Conservation (phyloP, 2,113 vertebrate genomes). For the Pholis gunnellus region DNA sequence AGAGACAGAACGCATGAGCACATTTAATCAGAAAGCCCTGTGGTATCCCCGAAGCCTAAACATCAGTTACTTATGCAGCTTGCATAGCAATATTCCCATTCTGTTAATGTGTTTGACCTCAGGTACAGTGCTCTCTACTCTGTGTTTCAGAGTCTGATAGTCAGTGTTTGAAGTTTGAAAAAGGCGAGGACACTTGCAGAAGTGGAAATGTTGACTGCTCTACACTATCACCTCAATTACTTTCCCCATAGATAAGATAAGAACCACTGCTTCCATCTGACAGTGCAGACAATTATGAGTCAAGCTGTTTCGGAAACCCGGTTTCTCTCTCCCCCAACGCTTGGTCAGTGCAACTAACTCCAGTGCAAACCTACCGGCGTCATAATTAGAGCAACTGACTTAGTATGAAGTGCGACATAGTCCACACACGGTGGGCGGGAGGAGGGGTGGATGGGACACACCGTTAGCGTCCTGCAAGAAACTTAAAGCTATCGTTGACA, state of each 20-base stretch:
- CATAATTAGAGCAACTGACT: too few relatives aligned
- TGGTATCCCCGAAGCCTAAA: constrained; percentile 65
- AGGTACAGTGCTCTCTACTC: constrained; percentile 59
- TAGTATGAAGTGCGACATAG: too few relatives aligned
- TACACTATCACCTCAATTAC: constrained; percentile 56
- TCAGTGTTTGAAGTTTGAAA: constrained; percentile 57
- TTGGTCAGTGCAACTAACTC: background rate
- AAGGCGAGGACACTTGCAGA: constrained; percentile 24
- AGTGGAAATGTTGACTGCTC: constrained; percentile 50
- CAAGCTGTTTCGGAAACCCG: background rate
- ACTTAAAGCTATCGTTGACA: too few relatives aligned
- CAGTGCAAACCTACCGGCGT: background rate
- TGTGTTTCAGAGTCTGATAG: constrained; percentile 47
- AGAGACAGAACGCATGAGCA: constrained; percentile 49
- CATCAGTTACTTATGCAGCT: constrained; percentile 65
- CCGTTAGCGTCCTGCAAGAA: too few relatives aligned
- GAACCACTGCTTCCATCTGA: constrained; percentile 34
- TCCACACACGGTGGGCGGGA: too few relatives aligned
- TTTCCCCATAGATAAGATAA: constrained; percentile 51
- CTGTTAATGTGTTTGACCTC: constrained; percentile 72
- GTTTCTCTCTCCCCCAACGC: background rate
- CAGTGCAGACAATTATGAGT: constrained; percentile 15
- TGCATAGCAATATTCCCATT: constrained; percentile 57
- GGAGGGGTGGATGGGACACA: too few relatives aligned
- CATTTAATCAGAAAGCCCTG: constrained; percentile 64